Evolutionary conservation across 2,888 invertebrate genomes (phyloP).

Genomic region (Camponotus fellah): DNA sequence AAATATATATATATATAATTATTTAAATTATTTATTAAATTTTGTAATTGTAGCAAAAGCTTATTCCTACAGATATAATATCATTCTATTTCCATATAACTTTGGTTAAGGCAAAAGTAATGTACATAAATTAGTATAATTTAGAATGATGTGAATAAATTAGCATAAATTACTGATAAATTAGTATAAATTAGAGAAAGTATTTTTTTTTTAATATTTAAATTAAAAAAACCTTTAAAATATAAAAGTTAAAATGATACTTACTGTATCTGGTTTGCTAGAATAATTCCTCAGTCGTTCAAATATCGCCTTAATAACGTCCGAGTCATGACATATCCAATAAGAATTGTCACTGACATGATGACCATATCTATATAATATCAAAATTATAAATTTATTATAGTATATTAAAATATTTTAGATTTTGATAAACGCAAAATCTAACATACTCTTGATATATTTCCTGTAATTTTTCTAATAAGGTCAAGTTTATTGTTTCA

Average conservation of each 20-base stretch:
- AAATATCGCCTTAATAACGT: conserved; percentile 92
- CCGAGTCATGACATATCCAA: conserved; percentile 93
- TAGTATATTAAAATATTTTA: conserved; percentile 8
- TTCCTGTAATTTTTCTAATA: conserved; percentile 89
- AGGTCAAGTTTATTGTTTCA: conserved; percentile 87
- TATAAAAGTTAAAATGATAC: conserved; percentile 70
- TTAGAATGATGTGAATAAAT: neutral
- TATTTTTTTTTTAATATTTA: conserved; percentile 13
- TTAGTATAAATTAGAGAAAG: neutral
- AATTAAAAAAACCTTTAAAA: neutral
- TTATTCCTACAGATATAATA: neutral
- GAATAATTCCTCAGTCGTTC: conserved; percentile 92
- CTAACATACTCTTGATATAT: conserved; percentile 90
- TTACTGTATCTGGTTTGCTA: conserved; percentile 88
- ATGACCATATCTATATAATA: conserved; percentile 91
- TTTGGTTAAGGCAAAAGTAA: neutral
- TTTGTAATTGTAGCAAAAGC: neutral
- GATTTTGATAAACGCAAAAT: neutral
- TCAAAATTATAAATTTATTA: conserved; percentile 8
- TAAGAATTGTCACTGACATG: conserved; percentile 96
- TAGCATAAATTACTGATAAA: neutral
- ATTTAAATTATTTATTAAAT: neutral
- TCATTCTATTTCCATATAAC: neutral
- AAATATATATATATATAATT: neutral
- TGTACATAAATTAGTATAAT: neutral